A percentile compares a stretch with the other conserved stretches of the same genome.
These are phyloP conservation scores for Epistrophe grossulariae DNA, from an alignment of 2,888 invertebrate genomes.

Conservation along the genomic window DNA sequence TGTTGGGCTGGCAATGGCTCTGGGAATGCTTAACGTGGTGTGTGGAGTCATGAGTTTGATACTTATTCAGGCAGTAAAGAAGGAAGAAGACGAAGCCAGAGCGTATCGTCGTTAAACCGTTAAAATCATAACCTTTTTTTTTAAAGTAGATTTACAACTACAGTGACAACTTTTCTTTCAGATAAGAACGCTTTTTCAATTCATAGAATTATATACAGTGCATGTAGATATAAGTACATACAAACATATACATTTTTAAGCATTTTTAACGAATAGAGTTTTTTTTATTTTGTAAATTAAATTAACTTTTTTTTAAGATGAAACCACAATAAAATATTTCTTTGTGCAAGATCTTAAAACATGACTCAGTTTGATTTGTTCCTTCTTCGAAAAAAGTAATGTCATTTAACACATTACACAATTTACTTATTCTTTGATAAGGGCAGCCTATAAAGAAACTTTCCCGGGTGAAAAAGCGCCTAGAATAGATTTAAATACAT, in stretches of 20 bases:
- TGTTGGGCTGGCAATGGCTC: constrained; percentile 90
- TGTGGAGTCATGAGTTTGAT: constrained; percentile 89
- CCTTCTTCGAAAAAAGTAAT: constrained; percentile 23
- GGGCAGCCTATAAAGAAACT: too few species aligned
- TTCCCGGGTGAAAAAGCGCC: too few species aligned
- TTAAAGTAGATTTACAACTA: constrained; percentile 45
- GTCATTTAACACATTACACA: constrained; percentile 17
- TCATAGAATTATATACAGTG: constrained; percentile 27
- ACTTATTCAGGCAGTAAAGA: constrained; percentile 89
- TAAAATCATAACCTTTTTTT: constrained; percentile 16
- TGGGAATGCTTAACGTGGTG: constrained; percentile 91
- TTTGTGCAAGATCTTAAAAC: constrained; percentile 43
- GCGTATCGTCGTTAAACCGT: constrained; percentile 84
- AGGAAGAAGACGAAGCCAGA: constrained; percentile 88
- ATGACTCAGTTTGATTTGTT: constrained; percentile 44
- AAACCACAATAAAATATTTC: constrained; percentile 52
- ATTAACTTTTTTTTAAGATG: constrained; percentile 34
- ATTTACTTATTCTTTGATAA: too few species aligned
- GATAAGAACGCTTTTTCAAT: constrained; percentile 53
- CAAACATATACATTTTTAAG: constrained; percentile 29
- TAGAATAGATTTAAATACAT: too few species aligned
- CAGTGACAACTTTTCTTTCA: constrained; percentile 55
- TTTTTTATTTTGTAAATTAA: constrained; percentile 40
- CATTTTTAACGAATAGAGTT: constrained; percentile 51
- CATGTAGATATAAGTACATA: constrained; percentile 45